Evolutionary conservation across 2,888 invertebrate genomes (phyloP).

Genomic region (Strigamia transsilvanica): DNA sequence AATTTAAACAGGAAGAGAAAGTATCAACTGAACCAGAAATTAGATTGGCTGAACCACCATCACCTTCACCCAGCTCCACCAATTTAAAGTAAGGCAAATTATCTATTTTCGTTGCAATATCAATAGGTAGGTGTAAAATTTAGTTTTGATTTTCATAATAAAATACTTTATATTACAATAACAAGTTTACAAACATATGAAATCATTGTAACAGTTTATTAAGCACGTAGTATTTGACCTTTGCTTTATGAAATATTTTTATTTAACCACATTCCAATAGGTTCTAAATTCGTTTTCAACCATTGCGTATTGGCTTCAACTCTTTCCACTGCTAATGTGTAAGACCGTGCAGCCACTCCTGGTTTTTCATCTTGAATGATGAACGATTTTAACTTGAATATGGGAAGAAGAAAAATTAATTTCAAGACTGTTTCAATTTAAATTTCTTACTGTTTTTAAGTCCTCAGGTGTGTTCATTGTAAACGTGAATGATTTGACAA

Average conservation of each 20-base stretch:
- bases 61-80: too few relatives aligned
- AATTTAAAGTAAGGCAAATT: too few relatives aligned
- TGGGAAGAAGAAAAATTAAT: not conserved
- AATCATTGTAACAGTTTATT: too few relatives aligned
- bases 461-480: slow-evolving; percentile 1
- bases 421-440: too few relatives aligned
- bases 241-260: not conserved
- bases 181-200: too few relatives aligned
- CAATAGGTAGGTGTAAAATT: too few relatives aligned
- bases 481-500: slow-evolving; percentile 4
- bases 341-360: slow-evolving; percentile 14
- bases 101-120: too few relatives aligned
- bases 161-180: too few relatives aligned
- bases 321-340: not conserved
- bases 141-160: too few relatives aligned
- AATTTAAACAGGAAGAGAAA: too few relatives aligned
- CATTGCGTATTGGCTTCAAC: not conserved
- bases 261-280: not conserved
- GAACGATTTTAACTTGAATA: not conserved
- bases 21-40: too few relatives aligned
- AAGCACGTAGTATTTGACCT: not conserved
- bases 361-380: not conserved
- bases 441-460: not conserved
- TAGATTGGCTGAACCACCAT: too few relatives aligned
- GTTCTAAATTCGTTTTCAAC: not conserved